Evolutionary conservation across 1,140 invertebrate genomes (phyloP).

Genomic region (Amphibalanus amphitrite): DNA sequence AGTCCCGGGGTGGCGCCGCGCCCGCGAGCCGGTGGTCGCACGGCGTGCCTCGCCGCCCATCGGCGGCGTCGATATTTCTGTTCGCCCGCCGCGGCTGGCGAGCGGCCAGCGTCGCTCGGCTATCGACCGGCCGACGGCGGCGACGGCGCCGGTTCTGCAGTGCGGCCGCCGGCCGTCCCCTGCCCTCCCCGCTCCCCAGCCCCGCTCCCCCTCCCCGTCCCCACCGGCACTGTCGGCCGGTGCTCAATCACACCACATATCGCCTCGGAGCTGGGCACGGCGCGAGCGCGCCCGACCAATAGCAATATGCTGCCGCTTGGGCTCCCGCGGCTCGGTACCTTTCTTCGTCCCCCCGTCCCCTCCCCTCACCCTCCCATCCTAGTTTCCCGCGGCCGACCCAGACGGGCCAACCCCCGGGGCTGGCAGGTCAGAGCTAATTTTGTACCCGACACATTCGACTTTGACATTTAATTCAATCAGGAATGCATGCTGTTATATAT

Average conservation of each 20-base stretch:
- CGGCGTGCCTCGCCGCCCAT: no score
- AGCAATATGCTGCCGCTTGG: not conserved
- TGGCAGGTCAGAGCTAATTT: not conserved
- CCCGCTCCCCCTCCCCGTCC: no score
- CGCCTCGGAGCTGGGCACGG: no score
- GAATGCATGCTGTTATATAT: slow-evolving; percentile 1
- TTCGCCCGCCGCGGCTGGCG: not conserved
- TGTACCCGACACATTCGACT: not conserved
- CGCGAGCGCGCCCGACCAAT: not conserved
- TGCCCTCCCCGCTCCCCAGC: not conserved
- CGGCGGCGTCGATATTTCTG: not conserved
- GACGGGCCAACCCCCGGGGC: not conserved
- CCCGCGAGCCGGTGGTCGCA: not conserved
- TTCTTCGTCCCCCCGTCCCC: not conserved
- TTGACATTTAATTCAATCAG: not conserved
- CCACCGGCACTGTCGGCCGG: not conserved
- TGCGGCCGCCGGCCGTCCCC: not conserved
- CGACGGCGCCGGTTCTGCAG: not conserved
- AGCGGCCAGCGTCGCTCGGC: not conserved
- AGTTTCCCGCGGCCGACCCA: no score
- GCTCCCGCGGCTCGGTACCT: no score
- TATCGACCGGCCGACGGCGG: not conserved
- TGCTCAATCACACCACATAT: not conserved
- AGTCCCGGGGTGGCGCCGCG: no score
- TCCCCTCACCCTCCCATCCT: no score